Base-by-base conservation (phyloP, 1,140 invertebrate genomes). In the Drosophila kurseongensis region DNA sequence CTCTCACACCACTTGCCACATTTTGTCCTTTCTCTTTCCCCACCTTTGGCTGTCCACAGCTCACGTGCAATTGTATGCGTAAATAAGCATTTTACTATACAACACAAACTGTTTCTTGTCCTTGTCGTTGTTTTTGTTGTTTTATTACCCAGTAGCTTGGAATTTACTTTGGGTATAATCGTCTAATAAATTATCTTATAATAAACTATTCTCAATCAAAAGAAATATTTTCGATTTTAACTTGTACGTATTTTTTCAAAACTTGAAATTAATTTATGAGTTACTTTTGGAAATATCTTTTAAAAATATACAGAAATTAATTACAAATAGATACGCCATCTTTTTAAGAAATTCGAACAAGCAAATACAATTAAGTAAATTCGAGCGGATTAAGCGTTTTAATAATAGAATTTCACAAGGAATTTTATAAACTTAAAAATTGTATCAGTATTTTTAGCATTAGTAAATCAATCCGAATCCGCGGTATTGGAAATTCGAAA, bases 51-150 rank as follows among this genome's bases (percentile, higher is more conserved):
- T 18, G 40, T 38, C 29, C 67, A 2, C 36, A 61, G 52, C 45
- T 76, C 63, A 69, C 74, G 67, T 72, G 83, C 76, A 83, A 83
- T 63, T 79, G 83, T 86, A 80, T 86, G 83, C 84, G 83, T 86
- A 86, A 86, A 86, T 86, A 86, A 88, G 84, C 79, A 88, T 89
- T 86, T 83, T 75, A 78, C 74, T 78, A 71, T 71, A 82, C 54
- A 79, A 75, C 27, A 57, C 45, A 65, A 67, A 67, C 36, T 44
- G 66, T 71, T 88, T 67, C 71, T 88, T 75, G 78, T 82, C 82
- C 72, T 75, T 68, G 42, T 29, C 60, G 27, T 60, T 62, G 60
- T 42, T 59, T 35, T 50, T 14, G 52, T 62, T 62, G 59, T 40
- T 40, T 23, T 62, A 27, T 12, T 60, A 60, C 40, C 61, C 55